A percentile compares a stretch with the other conserved stretches of the same genome.
Evolutionary conservation across 2,888 invertebrate species (phyloP).

Genomic region (Fissipunctia ypsillon): DNA sequence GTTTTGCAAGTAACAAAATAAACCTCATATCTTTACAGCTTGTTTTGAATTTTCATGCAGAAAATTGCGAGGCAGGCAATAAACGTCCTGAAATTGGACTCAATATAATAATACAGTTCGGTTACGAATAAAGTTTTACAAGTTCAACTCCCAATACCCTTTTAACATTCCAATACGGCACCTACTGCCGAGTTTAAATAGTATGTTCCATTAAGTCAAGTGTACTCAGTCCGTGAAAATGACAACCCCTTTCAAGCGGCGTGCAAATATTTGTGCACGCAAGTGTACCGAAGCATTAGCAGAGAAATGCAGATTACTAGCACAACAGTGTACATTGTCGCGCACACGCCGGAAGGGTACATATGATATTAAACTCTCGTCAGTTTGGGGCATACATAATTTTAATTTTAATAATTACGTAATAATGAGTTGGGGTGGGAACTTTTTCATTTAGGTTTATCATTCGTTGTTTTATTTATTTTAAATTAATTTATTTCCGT

Average conservation of each 20-base stretch:
- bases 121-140: background rate
- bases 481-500: background rate
- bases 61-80: background rate
- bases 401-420: conserved; percentile 12
- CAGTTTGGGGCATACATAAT: background rate
- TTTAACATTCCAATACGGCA: conserved; percentile 34
- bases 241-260: conserved; percentile 85
- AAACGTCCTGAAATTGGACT: background rate
- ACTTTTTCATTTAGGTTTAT: background rate
- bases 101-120: background rate
- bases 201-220: conserved; percentile 85
- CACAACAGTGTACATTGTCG: conserved; percentile 70
- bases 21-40: background rate
- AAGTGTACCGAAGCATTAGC: conserved; percentile 82
- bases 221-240: conserved; percentile 75
- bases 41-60: background rate
- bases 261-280: conserved; percentile 85
- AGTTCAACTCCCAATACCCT: background rate
- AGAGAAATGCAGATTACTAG: conserved; percentile 83
- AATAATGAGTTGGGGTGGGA: background rate
- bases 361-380: conserved; percentile 59
- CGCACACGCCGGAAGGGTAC: conserved; percentile 73
- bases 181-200: conserved; percentile 61
- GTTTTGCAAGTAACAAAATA: background rate
- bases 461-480: background rate